These are phyloP conservation scores for Tiaroga cobitis DNA, from an alignment of 2,797 vertebrate genomes.

Conservation along the genomic window DNA sequence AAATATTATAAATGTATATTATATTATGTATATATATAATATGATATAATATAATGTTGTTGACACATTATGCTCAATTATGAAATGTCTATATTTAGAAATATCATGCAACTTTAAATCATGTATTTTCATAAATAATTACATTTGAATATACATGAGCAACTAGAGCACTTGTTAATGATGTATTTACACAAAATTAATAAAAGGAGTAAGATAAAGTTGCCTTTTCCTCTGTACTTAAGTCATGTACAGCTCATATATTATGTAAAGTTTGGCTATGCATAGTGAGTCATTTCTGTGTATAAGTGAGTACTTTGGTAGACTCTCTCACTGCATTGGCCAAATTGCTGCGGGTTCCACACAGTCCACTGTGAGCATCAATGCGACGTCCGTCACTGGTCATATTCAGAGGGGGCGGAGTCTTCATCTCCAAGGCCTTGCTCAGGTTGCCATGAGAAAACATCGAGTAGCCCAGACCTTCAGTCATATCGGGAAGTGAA, in stretches of 20 bases:
- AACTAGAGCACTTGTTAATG: background rate
- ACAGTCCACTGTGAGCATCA: conserved; percentile 72
- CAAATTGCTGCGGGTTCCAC: conserved; percentile 69
- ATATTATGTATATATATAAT: background rate
- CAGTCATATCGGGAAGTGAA: conserved; percentile 72
- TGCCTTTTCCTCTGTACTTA: background rate
- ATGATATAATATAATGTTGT: background rate
- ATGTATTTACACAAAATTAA: background rate
- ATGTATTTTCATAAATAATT: background rate
- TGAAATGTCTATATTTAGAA: background rate
- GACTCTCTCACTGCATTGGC: conserved; percentile 75
- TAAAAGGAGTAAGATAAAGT: background rate
- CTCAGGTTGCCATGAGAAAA: conserved; percentile 83
- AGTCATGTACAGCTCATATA: background rate
- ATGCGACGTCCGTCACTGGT: conserved; percentile 76
- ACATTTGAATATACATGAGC: background rate
- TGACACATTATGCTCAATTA: background rate
- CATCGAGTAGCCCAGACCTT: conserved; percentile 86
- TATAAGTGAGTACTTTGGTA: conserved; percentile 40
- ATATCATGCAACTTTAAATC: background rate
- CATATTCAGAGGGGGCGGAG: conserved; percentile 80
- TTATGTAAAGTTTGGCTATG: background rate
- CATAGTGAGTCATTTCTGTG: background rate
- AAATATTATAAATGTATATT: background rate
- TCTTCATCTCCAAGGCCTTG: conserved; percentile 83